Evolutionary conservation across 2,888 invertebrate genomes (phyloP).

Genomic region (Baronia brevicornis): DNA sequence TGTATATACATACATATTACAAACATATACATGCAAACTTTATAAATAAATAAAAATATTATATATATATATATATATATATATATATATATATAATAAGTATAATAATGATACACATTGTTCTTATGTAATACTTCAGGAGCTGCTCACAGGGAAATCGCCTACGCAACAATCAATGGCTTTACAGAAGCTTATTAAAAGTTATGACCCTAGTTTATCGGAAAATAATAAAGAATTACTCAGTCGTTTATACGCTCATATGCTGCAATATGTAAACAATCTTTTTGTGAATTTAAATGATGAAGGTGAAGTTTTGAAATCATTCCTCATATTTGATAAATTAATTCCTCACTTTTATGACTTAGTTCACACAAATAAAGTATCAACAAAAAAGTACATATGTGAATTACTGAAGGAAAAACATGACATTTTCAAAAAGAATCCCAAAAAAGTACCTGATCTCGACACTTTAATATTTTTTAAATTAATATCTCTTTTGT

Average conservation of each 20-base stretch:
- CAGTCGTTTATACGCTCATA: slow-evolving; percentile 81
- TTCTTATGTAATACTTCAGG: slow-evolving; percentile 38
- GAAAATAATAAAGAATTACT: slow-evolving; percentile 87
- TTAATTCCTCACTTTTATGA: slow-evolving; percentile 78
- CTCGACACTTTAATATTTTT: slow-evolving; percentile 86
- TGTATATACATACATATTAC: too few relatives aligned
- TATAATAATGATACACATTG: neutral
- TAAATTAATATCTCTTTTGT: slow-evolving; percentile 86
- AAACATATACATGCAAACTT: too few relatives aligned
- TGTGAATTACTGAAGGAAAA: slow-evolving; percentile 84
- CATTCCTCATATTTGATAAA: slow-evolving; percentile 77
- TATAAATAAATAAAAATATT: too few relatives aligned
- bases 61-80: too few relatives aligned
- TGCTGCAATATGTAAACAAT: slow-evolving; percentile 87
- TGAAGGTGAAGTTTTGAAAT: slow-evolving; percentile 56
- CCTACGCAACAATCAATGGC: slow-evolving; percentile 81
- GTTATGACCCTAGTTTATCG: slow-evolving; percentile 88
- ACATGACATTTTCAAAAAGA: slow-evolving; percentile 77
- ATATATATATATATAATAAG: too few relatives aligned
- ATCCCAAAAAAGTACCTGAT: slow-evolving; percentile 76
- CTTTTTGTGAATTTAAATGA: slow-evolving; percentile 58
- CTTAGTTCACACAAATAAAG: slow-evolving; percentile 81
- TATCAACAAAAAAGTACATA: slow-evolving; percentile 79
- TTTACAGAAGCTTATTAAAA: slow-evolving; percentile 89
- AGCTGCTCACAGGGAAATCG: slow-evolving; percentile 76